A percentile compares a stretch with the other conserved stretches of the same genome.
phyloP scores from a whole-genome alignment of 2,113 vertebrate species.

The Percina caprodes region DNA sequence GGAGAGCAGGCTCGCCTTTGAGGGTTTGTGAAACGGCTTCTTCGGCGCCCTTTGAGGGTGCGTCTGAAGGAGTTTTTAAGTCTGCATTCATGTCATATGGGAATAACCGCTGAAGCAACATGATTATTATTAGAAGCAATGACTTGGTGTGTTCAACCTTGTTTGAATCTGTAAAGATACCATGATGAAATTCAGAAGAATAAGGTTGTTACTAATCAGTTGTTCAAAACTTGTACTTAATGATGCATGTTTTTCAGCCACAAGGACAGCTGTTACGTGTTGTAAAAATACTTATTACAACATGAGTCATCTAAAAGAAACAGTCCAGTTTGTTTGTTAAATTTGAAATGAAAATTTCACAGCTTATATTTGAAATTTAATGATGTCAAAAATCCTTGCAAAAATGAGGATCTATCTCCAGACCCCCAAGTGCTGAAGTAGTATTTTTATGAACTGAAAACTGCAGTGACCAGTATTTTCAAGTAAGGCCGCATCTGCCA shows the following conservation, averaged over 20 bases:
- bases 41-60: constrained; percentile 25
- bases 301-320: constrained; percentile 14
- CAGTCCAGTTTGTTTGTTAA: constrained; percentile 21
- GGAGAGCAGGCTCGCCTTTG: constrained; percentile 36
- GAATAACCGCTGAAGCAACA: constrained; percentile 20
- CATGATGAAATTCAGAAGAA: constrained; percentile 4
- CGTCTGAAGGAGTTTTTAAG: constrained; percentile 1
- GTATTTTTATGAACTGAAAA: constrained; percentile 14
- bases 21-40: constrained; percentile 20
- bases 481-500: constrained; percentile 30
- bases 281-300: constrained; percentile 9
- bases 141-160: neutral
- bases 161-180: neutral
- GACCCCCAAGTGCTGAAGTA: neutral
- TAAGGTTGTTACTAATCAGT: neutral
- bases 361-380: constrained; percentile 15
- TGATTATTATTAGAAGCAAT: neutral
- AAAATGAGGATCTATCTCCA: neutral
- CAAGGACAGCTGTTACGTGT: neutral
- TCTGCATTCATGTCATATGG: constrained; percentile 52
- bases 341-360: constrained; percentile 25
- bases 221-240: neutral
- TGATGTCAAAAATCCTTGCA: constrained; percentile 9
- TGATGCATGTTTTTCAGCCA: constrained; percentile 28
- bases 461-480: constrained; percentile 48